phyloP scores from a whole-genome alignment of 1,140 invertebrate genomes.

The Phocides pigmalion region DNA sequence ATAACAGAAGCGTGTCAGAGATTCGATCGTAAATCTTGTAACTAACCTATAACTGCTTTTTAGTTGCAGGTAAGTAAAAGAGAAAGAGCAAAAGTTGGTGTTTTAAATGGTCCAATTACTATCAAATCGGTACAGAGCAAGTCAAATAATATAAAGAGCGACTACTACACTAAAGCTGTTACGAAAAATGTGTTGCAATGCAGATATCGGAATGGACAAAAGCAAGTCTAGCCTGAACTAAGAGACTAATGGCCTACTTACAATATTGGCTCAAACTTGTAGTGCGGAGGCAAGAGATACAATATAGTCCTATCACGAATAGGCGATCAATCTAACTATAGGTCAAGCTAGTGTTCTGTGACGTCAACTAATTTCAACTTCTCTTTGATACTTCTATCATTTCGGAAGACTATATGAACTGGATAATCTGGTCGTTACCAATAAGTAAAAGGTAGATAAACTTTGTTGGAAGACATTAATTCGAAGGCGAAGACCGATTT shows the following conservation, averaged over 20 bases:
- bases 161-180: constrained; percentile 31
- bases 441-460: not conserved
- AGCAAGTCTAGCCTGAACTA: constrained; percentile 33
- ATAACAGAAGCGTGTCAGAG: too few species aligned
- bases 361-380: not conserved
- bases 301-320: not conserved
- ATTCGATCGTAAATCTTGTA: too few species aligned
- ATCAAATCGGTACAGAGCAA: constrained; percentile 11
- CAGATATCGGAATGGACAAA: constrained; percentile 32
- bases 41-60: too few species aligned
- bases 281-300: not conserved
- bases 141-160: constrained; percentile 19
- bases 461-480: not conserved
- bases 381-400: not conserved
- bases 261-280: constrained; percentile 5
- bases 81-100: not conserved
- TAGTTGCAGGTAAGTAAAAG: not conserved
- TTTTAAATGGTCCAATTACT: not conserved
- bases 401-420: not conserved
- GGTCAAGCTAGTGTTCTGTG: not conserved
- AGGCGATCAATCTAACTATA: not conserved
- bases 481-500: too few species aligned
- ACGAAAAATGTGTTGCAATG: constrained; percentile 36
- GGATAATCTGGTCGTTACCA: not conserved
- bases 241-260: constrained; percentile 12